These are phyloP conservation scores for Caenorhabditis sinica DNA, from an alignment of 2,888 invertebrate species.

Conservation along the genomic window DNA sequence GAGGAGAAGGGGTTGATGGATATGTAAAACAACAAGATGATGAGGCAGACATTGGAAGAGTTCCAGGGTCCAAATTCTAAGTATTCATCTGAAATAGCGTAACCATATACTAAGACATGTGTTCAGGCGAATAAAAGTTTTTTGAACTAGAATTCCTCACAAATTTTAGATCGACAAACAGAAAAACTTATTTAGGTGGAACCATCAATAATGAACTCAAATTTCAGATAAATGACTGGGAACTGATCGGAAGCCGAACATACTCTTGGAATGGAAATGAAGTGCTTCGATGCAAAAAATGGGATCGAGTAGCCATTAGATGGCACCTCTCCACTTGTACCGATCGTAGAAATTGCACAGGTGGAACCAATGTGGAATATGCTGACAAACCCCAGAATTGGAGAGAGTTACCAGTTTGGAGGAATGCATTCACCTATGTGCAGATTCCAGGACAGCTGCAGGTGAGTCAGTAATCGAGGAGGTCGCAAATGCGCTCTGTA, in stretches of 20 bases:
- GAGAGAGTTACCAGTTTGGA: constrained; percentile 71
- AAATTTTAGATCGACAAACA: too few relatives aligned
- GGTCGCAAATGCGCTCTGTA: background rate
- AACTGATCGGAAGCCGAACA: constrained; percentile 74
- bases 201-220: background rate
- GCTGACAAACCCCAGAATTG: constrained; percentile 65
- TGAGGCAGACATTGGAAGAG: background rate
- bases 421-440: constrained; percentile 75
- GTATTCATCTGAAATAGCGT: too few relatives aligned
- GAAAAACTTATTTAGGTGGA: too few relatives aligned
- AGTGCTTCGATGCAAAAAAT: constrained; percentile 72
- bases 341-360: constrained; percentile 57
- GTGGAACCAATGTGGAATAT: constrained; percentile 72
- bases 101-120: too few relatives aligned
- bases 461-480: background rate
- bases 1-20: background rate
- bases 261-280: constrained; percentile 74
- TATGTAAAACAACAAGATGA: background rate
- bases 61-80: too few relatives aligned
- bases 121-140: too few relatives aligned
- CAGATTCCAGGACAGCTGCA: constrained; percentile 64
- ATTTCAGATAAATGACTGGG: constrained; percentile 74
- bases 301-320: constrained; percentile 77
- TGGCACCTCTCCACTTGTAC: constrained; percentile 73
- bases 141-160: too few relatives aligned